phyloP scores from a whole-genome alignment of 2,797 vertebrate genomes.

The Spondyliosoma cantharus region DNA sequence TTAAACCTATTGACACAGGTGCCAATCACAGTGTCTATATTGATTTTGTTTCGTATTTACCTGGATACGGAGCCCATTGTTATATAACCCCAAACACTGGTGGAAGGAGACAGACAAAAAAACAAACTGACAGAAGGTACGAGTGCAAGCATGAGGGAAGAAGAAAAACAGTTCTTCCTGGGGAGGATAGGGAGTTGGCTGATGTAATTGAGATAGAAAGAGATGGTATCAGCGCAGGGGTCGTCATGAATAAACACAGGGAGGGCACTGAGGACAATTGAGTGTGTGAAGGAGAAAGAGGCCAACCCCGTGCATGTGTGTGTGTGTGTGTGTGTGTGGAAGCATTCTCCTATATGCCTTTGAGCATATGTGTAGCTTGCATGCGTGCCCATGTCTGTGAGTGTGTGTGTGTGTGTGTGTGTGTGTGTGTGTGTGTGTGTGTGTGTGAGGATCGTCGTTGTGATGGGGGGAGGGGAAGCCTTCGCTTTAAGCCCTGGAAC shows the following conservation, averaged over 20 bases:
- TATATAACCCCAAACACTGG: slow-evolving; percentile 17
- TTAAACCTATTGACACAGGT: slow-evolving; percentile 26
- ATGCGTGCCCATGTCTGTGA: slow-evolving; percentile 43
- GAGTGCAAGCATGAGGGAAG: slow-evolving; percentile 39
- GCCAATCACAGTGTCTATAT: slow-evolving; percentile 16
- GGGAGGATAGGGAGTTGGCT: slow-evolving; percentile 74
- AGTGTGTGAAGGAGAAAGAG: slow-evolving; percentile 74
- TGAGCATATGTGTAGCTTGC: slow-evolving; percentile 64
- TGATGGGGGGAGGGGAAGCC: slow-evolving; percentile 69
- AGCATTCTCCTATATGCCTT: slow-evolving; percentile 66
- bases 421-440: slow-evolving; percentile 22
- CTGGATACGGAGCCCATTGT: slow-evolving; percentile 20
- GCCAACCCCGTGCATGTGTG: slow-evolving; percentile 44
- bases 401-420: slow-evolving; percentile 40
- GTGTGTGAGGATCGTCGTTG: slow-evolving; percentile 53
- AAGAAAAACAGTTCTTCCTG: slow-evolving; percentile 67
- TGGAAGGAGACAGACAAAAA: slow-evolving; percentile 6
- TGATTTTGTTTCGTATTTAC: slow-evolving; percentile 27
- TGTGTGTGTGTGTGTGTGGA: slow-evolving; percentile 53
- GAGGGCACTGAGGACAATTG: slow-evolving; percentile 75
- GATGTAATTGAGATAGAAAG: slow-evolving; percentile 85
- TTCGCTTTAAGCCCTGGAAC: slow-evolving; percentile 74
- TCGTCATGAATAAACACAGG: slow-evolving; percentile 80
- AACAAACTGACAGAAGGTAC: slow-evolving; percentile 34
- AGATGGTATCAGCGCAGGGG: slow-evolving; percentile 82